Base-by-base conservation (phyloP, 2,113 vertebrate species). In the Pica pica region DNA sequence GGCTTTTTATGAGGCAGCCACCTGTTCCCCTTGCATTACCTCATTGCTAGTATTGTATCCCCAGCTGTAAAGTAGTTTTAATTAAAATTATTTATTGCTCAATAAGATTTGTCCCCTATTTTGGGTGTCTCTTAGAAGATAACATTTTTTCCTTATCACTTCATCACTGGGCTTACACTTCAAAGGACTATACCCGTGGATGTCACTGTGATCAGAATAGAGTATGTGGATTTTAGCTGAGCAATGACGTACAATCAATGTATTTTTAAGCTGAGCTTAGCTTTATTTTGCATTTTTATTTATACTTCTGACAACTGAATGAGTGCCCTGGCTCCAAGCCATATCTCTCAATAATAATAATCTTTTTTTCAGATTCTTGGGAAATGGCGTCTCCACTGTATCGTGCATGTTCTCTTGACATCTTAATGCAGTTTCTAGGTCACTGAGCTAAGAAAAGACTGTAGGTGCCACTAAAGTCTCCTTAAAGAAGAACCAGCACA, bases 381-480 rank as follows among this genome's bases (percentile, higher is more conserved):
- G 69, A 90, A 78, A 13, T 53, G 37, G 60, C 69, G 79, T 91
- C 69, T 92, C 49, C 88, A 73, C 26, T 46, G 47, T 73, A 68
- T 76, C 75, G 35, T 92, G 61, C 49, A 3, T 57, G 59, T 95
- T 77, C 91, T 94, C 53, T 78, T 87, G 80, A 84, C 49, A 46
- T 94, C 80, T 95, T 82, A 86, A 81, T 90, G 86, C 70, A 84
- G 49, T 96, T 94, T 90, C 83, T 96, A 87, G 83, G 86, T 94
- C 86, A 53, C 37, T 50, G 83, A 82, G 77, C 92, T 95, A 93
- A 93, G 88, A 84, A 94, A 92, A 76, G 88, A 84, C 63, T 52
- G 9, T 8, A 78, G 83, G 50, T 95, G 60, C 75, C 85, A 64
- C 76, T 59, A 4, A 80, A 90, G 79, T 60, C 42, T 83, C 33